phyloP scores from a whole-genome alignment of 2,797 vertebrate genomes.

The Myiothlypis coronata region DNA sequence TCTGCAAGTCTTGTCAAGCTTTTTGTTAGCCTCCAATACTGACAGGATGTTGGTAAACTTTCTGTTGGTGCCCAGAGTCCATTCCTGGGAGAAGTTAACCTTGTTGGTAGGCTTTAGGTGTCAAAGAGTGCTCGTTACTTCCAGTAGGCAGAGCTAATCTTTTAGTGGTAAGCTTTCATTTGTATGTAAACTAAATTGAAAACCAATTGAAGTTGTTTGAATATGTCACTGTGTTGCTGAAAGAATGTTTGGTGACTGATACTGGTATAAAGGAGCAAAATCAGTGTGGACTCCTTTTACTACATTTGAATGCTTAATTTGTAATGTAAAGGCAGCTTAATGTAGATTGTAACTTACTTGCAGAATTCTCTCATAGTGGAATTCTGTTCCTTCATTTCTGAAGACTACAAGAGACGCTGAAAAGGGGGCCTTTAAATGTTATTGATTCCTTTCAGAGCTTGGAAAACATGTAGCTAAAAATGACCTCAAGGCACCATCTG shows the following conservation, averaged over 20 bases:
- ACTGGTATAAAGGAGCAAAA: neutral
- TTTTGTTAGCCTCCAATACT: neutral
- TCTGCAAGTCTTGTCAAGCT: neutral
- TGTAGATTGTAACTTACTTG: neutral
- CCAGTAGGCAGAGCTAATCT: neutral
- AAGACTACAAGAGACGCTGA: neutral
- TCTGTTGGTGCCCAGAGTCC: neutral
- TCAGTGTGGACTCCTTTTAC: neutral
- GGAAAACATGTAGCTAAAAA: neutral
- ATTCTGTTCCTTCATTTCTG: neutral
- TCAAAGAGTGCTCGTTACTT: neutral
- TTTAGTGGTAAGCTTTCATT: neutral
- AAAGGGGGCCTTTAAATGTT: neutral
- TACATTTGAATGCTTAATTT: neutral
- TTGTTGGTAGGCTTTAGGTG: neutral
- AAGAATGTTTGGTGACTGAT: neutral
- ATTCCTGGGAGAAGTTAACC: neutral
- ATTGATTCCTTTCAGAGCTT: neutral
- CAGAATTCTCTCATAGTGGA: neutral
- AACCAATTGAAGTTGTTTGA: neutral
- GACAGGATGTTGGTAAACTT: neutral
- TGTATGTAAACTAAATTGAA: neutral
- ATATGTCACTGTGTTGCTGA: neutral
- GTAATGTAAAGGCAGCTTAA: neutral
- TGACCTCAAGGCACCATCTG: neutral